Base-by-base conservation (phyloP, 2,113 vertebrate genomes). In the Ceyx melanurus region DNA sequence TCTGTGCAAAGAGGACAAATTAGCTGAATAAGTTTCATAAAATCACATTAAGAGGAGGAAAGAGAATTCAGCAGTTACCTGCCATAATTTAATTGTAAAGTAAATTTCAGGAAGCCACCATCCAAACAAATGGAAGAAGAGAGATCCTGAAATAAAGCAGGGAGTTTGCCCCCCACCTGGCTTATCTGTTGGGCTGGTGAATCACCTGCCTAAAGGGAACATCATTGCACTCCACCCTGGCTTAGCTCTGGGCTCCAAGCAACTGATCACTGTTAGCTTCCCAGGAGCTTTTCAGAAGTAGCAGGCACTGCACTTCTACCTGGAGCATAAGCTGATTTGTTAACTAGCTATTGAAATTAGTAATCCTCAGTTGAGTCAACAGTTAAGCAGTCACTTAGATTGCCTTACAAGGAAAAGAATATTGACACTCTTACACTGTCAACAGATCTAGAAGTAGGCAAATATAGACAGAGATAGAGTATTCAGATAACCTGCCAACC, bases 281-380 rank as follows among this genome's bases (percentile, higher is more conserved):
- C 64, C 64, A 85, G 60, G 82, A 68, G 72, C 73, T 57, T 86
- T 82, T 86, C 61, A 86, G 71, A 95, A 95, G 58, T 42, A 90
- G 82, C 45, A 95, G 68, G 20, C 70, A 60, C 51, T 54, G 72
- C 77, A 57, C 51, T 87, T 93, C 51, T 87, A 60, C 50, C 37
- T 93, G 58, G 79, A 95, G 80, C 53, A 46, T 75, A 93, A 77
- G 37, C 50, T 65, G 61, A 81, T 81, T 92, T 94, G 83, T 92
- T 95, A 92, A 93, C 87, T 95, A 95, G 85, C 91, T 92, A 57
- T 94, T 94, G 88, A 95, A 94, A 92, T 95, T 88, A 96, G 76
- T 96, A 95, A 97, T 96, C 89, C 88, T 67, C 66, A 42, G 43
- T 91, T 96, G 94, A 97, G 89, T 95, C 90, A 96, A 96, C 88